These are phyloP conservation scores for Trissoscelio sp. DNA, from an alignment of 2,888 invertebrate genomes.

Conservation along the genomic window DNA sequence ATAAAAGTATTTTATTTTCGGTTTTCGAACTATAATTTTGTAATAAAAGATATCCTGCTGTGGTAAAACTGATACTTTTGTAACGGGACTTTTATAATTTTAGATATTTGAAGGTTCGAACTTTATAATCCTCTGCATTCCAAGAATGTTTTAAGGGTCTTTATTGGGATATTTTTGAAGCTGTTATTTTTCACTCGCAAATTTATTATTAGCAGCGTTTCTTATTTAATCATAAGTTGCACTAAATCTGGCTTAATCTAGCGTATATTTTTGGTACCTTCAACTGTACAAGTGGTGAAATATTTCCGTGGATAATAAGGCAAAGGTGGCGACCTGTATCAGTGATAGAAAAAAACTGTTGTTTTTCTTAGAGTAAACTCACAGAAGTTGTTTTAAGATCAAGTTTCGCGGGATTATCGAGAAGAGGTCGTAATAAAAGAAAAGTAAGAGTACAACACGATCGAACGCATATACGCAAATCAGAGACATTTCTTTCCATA, in stretches of 20 bases:
- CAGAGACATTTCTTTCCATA: conserved; percentile 45
- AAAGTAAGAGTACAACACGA: conserved; percentile 48
- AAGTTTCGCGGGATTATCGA: conserved; percentile 65
- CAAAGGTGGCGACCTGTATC: conserved; percentile 44
- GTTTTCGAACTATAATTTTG: conserved; percentile 25
- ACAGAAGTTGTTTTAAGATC: conserved; percentile 63
- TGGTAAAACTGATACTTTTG: not conserved
- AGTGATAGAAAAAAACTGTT: conserved; percentile 50
- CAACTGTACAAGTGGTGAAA: conserved; percentile 10
- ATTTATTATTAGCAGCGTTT: too few species aligned
- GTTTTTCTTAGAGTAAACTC: conserved; percentile 38
- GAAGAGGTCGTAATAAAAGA: conserved; percentile 60
- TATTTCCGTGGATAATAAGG: conserved; percentile 58
- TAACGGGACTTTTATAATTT: conserved; percentile 29
- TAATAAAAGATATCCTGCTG: conserved; percentile 24
- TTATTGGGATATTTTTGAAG: not conserved
- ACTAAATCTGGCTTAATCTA: too few species aligned
- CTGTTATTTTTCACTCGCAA: too few species aligned
- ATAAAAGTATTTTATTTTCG: not conserved
- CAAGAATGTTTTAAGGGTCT: not conserved
- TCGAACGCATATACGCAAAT: conserved; percentile 51
- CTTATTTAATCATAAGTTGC: too few species aligned
- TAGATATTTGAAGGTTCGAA: not conserved
- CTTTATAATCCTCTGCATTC: not conserved
- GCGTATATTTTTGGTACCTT: too few species aligned